Evolutionary conservation across 1,140 invertebrate species (phyloP), one percentile per base, ranked within the genome.

Genomic region (Trichonephila inaurata): DNA sequence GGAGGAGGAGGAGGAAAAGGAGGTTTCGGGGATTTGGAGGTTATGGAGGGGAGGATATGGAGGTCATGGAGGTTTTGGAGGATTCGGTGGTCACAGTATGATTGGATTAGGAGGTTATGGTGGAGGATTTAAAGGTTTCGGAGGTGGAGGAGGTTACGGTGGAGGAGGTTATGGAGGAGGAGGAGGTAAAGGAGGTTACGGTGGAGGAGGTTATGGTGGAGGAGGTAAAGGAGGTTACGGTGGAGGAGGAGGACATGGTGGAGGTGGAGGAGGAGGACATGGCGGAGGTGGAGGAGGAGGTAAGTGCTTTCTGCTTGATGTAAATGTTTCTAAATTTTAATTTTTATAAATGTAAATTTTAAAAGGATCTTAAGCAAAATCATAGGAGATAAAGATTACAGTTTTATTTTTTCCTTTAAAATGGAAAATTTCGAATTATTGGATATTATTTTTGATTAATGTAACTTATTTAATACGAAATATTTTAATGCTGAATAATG

Each of bases 241-340:
- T 14, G 44, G 77, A 14, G 82, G 82, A 6, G 93, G 61, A 33
- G 28, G 24, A 10, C 28, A 28, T 28, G 28, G 28, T 28, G 82
- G 88, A 1, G 88, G 89, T 61, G 87, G 87, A 2, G 24, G 51
- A 16, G 91, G 66, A 5, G 33, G 33, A 40, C 33, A 40, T 40
- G 33, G 33, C 2, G 92, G 77, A 24, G 92, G 72, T 14, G 77
- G 88, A 16, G 93, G 60, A 7, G 92, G 69, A 40, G 90, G 72
- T 51, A 51, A 51, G 51, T 10, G 0, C 51, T 51, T 51, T 7
- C 51, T 51, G 10, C 5, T 51, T 8, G 3, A 6, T 10, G 51
- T 5, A 51, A 51, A 51, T 51, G 51, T 10, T 51, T 51, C 10
- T 10, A 51, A 12, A 7, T 5, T 51, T 51, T 1, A 12, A 51